Evolutionary conservation across 2,797 vertebrate genomes (phyloP).

Genomic region (Lophius americanus): DNA sequence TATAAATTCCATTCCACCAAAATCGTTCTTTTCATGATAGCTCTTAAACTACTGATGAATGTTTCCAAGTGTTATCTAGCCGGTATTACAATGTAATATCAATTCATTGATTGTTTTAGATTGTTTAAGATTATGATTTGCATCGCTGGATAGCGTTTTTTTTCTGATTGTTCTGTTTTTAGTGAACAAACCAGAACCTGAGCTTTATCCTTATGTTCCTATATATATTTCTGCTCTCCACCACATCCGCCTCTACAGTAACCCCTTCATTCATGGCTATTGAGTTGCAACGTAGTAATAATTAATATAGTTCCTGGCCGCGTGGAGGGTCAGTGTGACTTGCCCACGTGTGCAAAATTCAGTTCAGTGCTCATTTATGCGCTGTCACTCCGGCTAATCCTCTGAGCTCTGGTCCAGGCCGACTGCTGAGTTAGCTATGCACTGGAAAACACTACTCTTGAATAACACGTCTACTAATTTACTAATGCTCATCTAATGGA

Average conservation of each 20-base stretch:
- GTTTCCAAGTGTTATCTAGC: too few relatives aligned
- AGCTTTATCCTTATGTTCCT: background rate
- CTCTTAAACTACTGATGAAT: too few relatives aligned
- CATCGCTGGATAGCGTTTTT: too few relatives aligned
- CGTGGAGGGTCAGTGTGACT: slow-evolving; percentile 40
- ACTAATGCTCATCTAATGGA: slow-evolving; percentile 57
- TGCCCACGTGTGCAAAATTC: slow-evolving; percentile 52
- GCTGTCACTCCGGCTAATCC: slow-evolving; percentile 73
- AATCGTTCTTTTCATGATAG: too few relatives aligned
- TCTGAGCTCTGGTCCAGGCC: slow-evolving; percentile 46
- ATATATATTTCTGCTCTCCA: background rate
- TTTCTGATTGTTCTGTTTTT: too few relatives aligned
- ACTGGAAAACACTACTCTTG: slow-evolving; percentile 51
- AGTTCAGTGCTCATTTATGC: slow-evolving; percentile 71
- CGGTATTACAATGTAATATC: too few relatives aligned
- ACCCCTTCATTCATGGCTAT: background rate
- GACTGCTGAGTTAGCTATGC: slow-evolving; percentile 70
- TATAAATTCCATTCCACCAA: too few relatives aligned
- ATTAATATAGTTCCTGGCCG: background rate
- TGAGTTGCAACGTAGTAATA: slow-evolving; percentile 13
- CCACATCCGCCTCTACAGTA: background rate
- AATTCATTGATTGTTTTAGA: too few relatives aligned
- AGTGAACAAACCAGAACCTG: background rate
- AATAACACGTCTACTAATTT: slow-evolving; percentile 57
- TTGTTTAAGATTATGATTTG: too few relatives aligned